Percentiles rank a stretch among this genome's conserved stretches.
Conservation (phyloP, 2,888 invertebrate species). For the Mactromeris polynyma region DNA sequence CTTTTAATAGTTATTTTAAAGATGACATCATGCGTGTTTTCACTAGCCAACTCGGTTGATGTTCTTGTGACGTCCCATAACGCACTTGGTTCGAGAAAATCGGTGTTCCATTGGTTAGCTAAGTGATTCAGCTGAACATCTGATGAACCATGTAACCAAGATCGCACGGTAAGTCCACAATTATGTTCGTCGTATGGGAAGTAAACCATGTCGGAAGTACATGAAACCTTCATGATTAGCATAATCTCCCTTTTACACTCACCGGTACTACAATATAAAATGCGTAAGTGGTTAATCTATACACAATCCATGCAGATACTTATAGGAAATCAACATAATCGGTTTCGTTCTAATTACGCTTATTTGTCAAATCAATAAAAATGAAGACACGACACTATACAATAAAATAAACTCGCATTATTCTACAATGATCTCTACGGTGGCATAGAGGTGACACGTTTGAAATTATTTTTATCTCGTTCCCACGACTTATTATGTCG, state of each 20-base stretch:
- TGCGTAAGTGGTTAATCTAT: too few relatives aligned
- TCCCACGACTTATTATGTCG: too few relatives aligned
- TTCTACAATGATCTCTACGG: too few relatives aligned
- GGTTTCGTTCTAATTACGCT: too few relatives aligned
- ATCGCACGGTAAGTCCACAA: conserved; percentile 43
- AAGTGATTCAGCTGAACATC: conserved; percentile 32
- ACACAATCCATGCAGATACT: too few relatives aligned
- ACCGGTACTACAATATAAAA: background rate
- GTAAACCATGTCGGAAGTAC: conserved; percentile 48
- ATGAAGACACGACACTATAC: too few relatives aligned
- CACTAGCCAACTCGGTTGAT: background rate
- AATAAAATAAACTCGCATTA: too few relatives aligned
- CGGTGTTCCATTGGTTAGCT: conserved; percentile 38
- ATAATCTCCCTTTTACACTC: conserved; percentile 45
- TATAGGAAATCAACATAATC: too few relatives aligned
- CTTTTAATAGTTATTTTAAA: conserved; percentile 51
- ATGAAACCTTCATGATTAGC: conserved; percentile 47
- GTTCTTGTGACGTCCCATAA: conserved; percentile 48
- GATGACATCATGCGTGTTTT: conserved; percentile 21
- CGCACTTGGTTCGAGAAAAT: conserved; percentile 40
- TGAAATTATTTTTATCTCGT: too few relatives aligned
- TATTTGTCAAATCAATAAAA: too few relatives aligned
- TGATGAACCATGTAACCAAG: conserved; percentile 52
- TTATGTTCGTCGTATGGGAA: conserved; percentile 58
- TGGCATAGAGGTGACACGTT: too few relatives aligned